Evolutionary conservation across 2,113 vertebrate genomes (phyloP).

Genomic region (human (Homo sapiens)): GRCh38 chr9:91126501-91127000

Average conservation of each 20-base stretch:
- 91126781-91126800: accelerated
- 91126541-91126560: background rate
- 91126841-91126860: background rate
- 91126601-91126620: background rate
- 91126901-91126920: background rate
- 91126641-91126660: background rate
- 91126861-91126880: accelerated
- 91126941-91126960: background rate
- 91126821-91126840: too few species aligned
- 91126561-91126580: background rate
- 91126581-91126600: too few species aligned
- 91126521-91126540: background rate
- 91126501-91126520: background rate
- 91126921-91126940: background rate
- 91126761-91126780: background rate
- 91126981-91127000: background rate
- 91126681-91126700: background rate
- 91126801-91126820: accelerated
- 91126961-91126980: background rate
- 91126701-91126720: accelerated
- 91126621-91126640: background rate
- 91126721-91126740: accelerated
- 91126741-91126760: background rate
- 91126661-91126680: background rate
- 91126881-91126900: accelerated